A percentile compares a stretch with the other conserved stretches of the same genome.
phyloP scores from a whole-genome alignment of 2,113 vertebrate species.

The Hirundichthys speculiger region DNA sequence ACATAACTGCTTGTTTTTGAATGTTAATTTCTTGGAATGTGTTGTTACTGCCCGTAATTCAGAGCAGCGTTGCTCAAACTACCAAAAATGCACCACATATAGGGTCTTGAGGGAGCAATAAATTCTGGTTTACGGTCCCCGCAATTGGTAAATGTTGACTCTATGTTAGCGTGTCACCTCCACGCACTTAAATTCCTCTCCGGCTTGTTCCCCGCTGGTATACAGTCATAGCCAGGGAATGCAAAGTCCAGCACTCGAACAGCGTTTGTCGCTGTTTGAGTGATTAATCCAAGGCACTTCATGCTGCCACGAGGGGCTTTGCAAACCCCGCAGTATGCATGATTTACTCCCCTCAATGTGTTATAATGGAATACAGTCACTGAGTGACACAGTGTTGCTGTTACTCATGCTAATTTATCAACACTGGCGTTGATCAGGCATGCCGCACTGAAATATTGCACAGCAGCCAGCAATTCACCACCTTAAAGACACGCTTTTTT shows the following conservation, averaged over 20 bases:
- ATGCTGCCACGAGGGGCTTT: slow-evolving; percentile 29
- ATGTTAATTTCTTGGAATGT: slow-evolving; percentile 10
- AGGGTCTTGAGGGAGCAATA: neutral
- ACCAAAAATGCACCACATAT: neutral
- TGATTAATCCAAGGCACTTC: slow-evolving; percentile 49
- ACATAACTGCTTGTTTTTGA: neutral
- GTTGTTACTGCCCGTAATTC: neutral
- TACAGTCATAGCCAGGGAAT: slow-evolving; percentile 41
- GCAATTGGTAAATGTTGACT: neutral
- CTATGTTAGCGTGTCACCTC: slow-evolving; percentile 1
- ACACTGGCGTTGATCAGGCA: no score
- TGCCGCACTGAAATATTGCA: slow-evolving; percentile 3
- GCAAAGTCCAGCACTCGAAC: slow-evolving; percentile 30
- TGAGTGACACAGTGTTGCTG: slow-evolving; percentile 11
- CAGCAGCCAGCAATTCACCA: neutral
- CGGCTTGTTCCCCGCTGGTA: slow-evolving; percentile 29
- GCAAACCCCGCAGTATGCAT: slow-evolving; percentile 28
- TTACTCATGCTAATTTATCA: slow-evolving; percentile 14
- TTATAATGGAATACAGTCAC: slow-evolving; percentile 14
- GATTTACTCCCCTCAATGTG: slow-evolving; percentile 18
- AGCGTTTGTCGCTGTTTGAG: slow-evolving; percentile 44
- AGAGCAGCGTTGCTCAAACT: neutral
- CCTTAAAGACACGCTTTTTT: neutral
- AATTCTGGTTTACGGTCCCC: slow-evolving; percentile 1
- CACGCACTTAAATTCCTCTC: slow-evolving; percentile 12